Conservation (phyloP, 2,113 vertebrate genomes). For the Callipepla californica region DNA sequence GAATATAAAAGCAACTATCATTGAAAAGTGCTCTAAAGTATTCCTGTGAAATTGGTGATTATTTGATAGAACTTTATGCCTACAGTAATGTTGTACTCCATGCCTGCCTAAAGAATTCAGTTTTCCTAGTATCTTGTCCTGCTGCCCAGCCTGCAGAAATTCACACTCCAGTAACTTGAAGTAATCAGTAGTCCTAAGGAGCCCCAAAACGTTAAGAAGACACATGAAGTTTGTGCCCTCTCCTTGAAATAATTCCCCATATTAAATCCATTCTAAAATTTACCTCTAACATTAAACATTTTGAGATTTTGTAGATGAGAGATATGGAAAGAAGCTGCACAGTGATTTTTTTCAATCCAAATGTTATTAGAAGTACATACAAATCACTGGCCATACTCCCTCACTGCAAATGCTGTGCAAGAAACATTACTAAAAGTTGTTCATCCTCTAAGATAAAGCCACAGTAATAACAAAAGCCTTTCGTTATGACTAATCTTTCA, state of each 20-base stretch:
- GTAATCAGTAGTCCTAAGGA: background rate
- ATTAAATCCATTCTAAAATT: background rate
- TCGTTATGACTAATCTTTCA: background rate
- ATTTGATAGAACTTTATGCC: background rate
- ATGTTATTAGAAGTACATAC: background rate
- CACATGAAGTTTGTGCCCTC: background rate
- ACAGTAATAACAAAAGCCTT: background rate
- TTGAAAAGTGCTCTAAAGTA: background rate
- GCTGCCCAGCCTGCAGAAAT: background rate
- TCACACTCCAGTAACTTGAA: background rate
- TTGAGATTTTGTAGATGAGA: background rate
- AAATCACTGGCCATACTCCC: background rate
- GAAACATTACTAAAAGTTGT: background rate
- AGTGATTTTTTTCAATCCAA: background rate
- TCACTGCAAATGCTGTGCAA: background rate
- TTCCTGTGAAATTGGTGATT: background rate
- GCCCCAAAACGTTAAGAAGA: background rate
- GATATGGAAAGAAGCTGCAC: background rate
- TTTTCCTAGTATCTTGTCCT: background rate
- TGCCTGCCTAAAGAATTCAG: background rate
- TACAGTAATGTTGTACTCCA: accelerated
- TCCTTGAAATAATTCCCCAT: background rate
- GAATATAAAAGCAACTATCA: background rate
- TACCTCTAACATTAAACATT: background rate
- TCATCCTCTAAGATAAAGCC: background rate